phyloP scores from a whole-genome alignment of 2,797 vertebrate species.

The Acomys russatus region DNA sequence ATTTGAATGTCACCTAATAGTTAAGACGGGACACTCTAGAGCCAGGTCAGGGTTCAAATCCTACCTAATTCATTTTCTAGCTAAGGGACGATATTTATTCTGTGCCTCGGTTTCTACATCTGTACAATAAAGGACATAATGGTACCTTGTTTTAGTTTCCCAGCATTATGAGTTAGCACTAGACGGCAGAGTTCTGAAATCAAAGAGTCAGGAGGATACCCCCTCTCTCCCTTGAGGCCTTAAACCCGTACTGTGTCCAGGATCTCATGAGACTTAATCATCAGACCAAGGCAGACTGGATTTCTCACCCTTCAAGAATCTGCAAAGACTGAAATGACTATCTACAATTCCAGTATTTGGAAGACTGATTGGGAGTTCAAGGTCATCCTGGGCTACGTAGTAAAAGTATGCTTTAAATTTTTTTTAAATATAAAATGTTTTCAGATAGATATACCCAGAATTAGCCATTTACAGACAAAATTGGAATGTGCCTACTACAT shows the following conservation, averaged over 20 bases:
- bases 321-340: not conserved
- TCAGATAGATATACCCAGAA: not conserved
- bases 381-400: not conserved
- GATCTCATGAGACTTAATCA: not conserved
- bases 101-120: not conserved
- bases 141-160: not conserved
- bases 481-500: not conserved
- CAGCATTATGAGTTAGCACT: not conserved
- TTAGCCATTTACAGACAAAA: not conserved
- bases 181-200: not conserved
- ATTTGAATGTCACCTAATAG: not conserved
- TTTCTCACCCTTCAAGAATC: not conserved
- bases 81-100: not conserved
- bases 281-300: not conserved
- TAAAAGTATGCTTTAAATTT: not conserved
- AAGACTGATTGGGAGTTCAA: not conserved
- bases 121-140: not conserved
- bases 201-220: too few relatives aligned
- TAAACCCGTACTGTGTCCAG: not conserved
- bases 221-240: not conserved
- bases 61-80: too few relatives aligned
- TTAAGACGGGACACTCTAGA: not conserved
- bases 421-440: not conserved
- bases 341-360: not conserved
- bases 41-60: not conserved